Evolutionary conservation across 2,888 invertebrate genomes (phyloP).

Genomic region (Xiphydria camelus): DNA sequence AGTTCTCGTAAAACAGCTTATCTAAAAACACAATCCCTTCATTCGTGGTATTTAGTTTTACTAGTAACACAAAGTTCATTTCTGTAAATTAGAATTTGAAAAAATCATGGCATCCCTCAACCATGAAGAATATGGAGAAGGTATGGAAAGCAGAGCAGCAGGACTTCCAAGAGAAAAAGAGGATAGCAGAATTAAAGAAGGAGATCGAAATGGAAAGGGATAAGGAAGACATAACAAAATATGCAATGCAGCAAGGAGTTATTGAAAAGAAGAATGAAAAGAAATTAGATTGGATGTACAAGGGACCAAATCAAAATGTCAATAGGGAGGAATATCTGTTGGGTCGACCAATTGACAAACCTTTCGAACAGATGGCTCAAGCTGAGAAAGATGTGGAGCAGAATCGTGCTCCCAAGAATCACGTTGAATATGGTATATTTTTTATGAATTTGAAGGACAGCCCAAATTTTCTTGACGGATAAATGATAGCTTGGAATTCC

Average conservation of each 20-base stretch:
- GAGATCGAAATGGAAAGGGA: slow-evolving; percentile 71
- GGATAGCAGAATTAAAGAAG: slow-evolving; percentile 68
- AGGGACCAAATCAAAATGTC: slow-evolving; percentile 64
- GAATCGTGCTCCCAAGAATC: slow-evolving; percentile 62
- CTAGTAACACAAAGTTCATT: not conserved
- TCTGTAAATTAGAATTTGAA: slow-evolving; percentile 69
- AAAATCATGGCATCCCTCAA: slow-evolving; percentile 81
- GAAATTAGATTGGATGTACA: slow-evolving; percentile 89
- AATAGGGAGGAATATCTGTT: slow-evolving; percentile 88
- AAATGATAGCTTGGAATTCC: not conserved
- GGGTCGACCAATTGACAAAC: slow-evolving; percentile 81
- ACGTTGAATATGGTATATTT: slow-evolving; percentile 64
- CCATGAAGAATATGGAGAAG: slow-evolving; percentile 75
- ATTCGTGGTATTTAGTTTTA: not conserved
- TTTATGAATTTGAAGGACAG: not conserved
- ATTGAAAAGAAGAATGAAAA: slow-evolving; percentile 60
- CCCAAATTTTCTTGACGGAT: slow-evolving; percentile 4
- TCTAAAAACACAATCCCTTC: slow-evolving; percentile 1
- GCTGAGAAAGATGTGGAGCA: slow-evolving; percentile 61
- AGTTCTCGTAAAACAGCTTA: slow-evolving; percentile 9
- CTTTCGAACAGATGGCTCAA: slow-evolving; percentile 69
- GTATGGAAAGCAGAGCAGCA: slow-evolving; percentile 80
- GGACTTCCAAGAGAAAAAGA: slow-evolving; percentile 69
- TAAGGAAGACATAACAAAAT: slow-evolving; percentile 67
- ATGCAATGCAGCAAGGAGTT: slow-evolving; percentile 63